Base-by-base conservation (phyloP, 2,888 invertebrate genomes). In the Agrotis clavis region DNA sequence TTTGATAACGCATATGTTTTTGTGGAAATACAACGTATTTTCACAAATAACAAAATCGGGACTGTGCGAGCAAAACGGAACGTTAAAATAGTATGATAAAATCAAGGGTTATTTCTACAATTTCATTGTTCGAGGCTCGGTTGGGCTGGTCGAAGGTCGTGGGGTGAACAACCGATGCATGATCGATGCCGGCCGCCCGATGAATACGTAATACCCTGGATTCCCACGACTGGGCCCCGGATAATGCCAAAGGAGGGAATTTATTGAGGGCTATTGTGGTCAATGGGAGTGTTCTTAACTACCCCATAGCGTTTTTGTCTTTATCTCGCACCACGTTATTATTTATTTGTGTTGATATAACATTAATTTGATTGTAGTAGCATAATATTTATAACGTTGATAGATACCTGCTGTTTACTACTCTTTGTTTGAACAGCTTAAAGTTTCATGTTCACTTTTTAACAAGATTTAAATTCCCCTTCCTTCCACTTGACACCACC, bases 131-230 rank as follows among this genome's bases (percentile, higher is more conserved):
- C 69, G 62, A 67, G 60, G 71, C 60, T 64, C 48, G 74, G 71
- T 70, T 72, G 60, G 71, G 63, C 65, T 60, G 60, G 65, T 66
- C 79, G 79, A 90, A 90, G 89, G 89, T 87, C 89, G 82, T 64
- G 63, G 83, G 88, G 86, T 90, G 87, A 91, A 86, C 85, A 86
- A 87, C 88, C 90, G 86, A 87, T 90, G 89, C 87, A 88, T 90
- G 92, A 92, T 91, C 92, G 91, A 92, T 92, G 88, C 84, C 71
- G 54, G 80, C 81, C 80, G 64, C 79, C 63, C 71, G 80, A 77
- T 87, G 90, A 89, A 89, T 90, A 86, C 81, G 79, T 89, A 90
- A 90, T 90, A 77, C 67, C 82, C 78, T 69, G 84, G 77, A 78
- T 81, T 76, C 73, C 67, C 77, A 84, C 76, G 74, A 56, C 74